Conservation (phyloP, 2,113 vertebrate species). For the Corydoras maculifer region DNA sequence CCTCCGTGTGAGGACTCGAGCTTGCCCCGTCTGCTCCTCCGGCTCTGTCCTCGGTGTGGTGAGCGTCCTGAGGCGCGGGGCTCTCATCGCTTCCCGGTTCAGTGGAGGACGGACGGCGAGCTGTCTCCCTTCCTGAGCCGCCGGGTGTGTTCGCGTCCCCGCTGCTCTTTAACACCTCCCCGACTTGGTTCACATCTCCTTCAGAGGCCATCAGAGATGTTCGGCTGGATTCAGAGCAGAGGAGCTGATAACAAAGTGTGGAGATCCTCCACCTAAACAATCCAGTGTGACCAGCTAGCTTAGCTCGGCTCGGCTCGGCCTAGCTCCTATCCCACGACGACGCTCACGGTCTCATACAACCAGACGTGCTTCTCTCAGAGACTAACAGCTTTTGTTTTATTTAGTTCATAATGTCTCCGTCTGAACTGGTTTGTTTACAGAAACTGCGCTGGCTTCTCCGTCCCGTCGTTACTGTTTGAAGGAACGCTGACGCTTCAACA, state of each 20-base stretch:
- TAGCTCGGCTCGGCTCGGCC: background rate
- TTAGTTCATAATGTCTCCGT: background rate
- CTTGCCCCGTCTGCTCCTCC: slow-evolving; percentile 48
- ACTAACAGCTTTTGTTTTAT: no score
- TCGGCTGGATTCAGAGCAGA: background rate
- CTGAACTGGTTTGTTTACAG: background rate
- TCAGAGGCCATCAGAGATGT: slow-evolving; percentile 59
- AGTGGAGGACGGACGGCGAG: slow-evolving; percentile 51
- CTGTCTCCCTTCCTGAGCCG: slow-evolving; percentile 40
- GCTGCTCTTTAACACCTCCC: slow-evolving; percentile 53
- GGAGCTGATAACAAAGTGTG: background rate
- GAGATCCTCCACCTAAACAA: slow-evolving; percentile 7
- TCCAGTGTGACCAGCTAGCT: slow-evolving; percentile 15
- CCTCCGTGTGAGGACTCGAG: slow-evolving; percentile 49
- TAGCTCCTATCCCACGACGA: background rate
- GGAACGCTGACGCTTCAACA: background rate
- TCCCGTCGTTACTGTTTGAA: slow-evolving; percentile 48
- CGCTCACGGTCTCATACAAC: no score
- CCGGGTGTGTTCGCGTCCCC: slow-evolving; percentile 58
- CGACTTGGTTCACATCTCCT: slow-evolving; percentile 43
- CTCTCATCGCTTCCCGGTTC: slow-evolving; percentile 48
- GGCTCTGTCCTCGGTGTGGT: slow-evolving; percentile 12
- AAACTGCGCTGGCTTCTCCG: slow-evolving; percentile 28
- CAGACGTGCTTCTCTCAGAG: no score
- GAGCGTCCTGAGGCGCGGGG: slow-evolving; percentile 40